Evolutionary conservation across 2,797 vertebrate species (phyloP).

Genomic region (Muscicapa striata): DNA sequence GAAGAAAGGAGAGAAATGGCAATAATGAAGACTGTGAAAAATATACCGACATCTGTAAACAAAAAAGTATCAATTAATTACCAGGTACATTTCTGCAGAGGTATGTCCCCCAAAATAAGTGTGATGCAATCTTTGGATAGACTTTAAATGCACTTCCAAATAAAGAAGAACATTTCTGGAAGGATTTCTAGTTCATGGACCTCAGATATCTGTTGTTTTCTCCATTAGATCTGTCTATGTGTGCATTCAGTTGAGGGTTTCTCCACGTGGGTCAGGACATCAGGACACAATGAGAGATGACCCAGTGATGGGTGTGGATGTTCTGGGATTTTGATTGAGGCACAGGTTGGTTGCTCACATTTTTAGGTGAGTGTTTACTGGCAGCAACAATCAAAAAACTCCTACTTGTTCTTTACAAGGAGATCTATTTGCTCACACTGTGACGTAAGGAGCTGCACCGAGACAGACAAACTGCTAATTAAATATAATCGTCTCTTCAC

Average conservation of each 20-base stretch:
- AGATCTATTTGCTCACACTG: background rate
- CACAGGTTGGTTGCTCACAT: no score
- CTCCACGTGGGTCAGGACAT: rapidly evolving
- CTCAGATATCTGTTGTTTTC: background rate
- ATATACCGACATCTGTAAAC: background rate
- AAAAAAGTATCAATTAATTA: background rate
- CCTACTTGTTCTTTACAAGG: background rate
- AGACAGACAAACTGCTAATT: background rate
- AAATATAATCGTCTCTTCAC: background rate
- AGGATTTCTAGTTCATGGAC: background rate
- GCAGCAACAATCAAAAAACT: background rate
- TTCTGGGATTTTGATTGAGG: background rate
- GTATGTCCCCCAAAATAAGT: background rate
- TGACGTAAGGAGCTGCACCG: background rate
- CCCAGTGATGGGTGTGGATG: background rate
- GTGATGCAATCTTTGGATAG: background rate
- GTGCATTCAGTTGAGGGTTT: background rate
- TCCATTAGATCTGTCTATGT: background rate
- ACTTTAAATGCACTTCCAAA: background rate
- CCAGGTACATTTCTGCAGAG: background rate
- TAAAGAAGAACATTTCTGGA: background rate
- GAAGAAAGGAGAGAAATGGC: background rate
- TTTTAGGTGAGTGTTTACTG: background rate
- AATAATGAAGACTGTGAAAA: background rate
- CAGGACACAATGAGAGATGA: background rate